Base-by-base conservation (phyloP, 1,140 invertebrate genomes). In the Drosophila gunungcola region DNA sequence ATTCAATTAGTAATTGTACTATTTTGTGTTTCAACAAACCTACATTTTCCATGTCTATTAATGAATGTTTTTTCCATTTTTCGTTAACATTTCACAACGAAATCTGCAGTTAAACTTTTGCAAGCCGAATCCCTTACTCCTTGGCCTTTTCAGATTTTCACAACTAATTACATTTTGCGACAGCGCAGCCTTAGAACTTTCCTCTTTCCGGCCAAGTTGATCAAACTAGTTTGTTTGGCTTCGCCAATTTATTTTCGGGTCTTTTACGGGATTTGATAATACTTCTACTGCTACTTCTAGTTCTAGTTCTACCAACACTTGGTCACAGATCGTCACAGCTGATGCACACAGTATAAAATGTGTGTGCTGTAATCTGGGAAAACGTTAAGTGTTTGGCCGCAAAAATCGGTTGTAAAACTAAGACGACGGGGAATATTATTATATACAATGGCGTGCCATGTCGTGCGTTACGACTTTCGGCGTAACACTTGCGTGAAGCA, bases 401-500 rank as follows among this genome's bases (percentile, higher is more conserved):
- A 67, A 16, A n/a, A 60, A 78, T 78, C 62, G 63, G 75, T 75
- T 80, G 56, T 82, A 62, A 64, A 82, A 53, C 68, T 64, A 48
- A 56, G 36, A 38, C 9, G 10, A 9, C 7, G 36, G 11, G 36
- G 36, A 9, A 38, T 38, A 32, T 6, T 32, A 32, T 32, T 6
- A 29, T 25, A 48, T 12, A 11, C 3, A 12, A 1, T 51, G 25
- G 38, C 36, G 52, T 41, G 29, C 29, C 29, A 32, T 7, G 16
- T 21, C 7, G 45, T 62, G 27, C 34, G 60, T 82, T 74, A 69
- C 60, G 69, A 62, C 73, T 51, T 61, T 49, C 48, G 36, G 56
- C 57, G 77, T 85, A 80, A 84, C 80, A 84, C 65, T 84, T 84
- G 80, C 81, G 80, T 84, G 80, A 36, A 60, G 67, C 80, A 85